Base-by-base conservation (phyloP, 2,113 vertebrate species). In the Barnardius zonarius region DNA sequence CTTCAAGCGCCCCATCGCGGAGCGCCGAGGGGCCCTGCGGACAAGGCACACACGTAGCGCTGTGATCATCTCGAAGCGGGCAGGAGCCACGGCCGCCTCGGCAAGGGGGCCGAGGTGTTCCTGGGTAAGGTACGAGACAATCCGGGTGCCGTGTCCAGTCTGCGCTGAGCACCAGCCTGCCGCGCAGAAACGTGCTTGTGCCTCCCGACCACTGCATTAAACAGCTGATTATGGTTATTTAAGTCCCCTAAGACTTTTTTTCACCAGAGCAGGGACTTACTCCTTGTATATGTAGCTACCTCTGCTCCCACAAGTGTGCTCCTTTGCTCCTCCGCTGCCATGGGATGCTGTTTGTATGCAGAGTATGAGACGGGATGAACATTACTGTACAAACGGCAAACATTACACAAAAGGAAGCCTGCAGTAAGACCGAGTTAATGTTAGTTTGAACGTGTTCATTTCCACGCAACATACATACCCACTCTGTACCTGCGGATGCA, bases 41-140 rank as follows among this genome's bases (percentile, higher is more conserved):
- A 3, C 0, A 0, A 1, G 12, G 55, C n/a, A 2, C 35, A 4
- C 16, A 0, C 2, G 4, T 6, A 35, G 23, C 27, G 7, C 1
- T 7, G 17, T 8, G 62, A 22, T 39, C 55, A 27, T 6, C 31
- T 4, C n/a, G 51, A 23, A 52, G 15, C 15, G 7, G 33, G n/a
- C 74, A 44, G 69, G 31, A 57, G 27, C 62, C 18, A n/a, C 23
- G 23, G 39, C 49, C 68, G 9, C 19, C 27, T 41, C 37, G 30
- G 30, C 16, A 13, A n/a, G 24, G 70, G 9, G 49, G 5, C 44
- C 43, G 4, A 25, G n/a, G 49, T 17, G 74, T 30, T 13, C 39
- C 14, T 39, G 57, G 7, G 25, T 20, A 30, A 24, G 19, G 43
- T 83, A 17, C 6, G 13, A 46, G 28, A 20, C 46, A 72, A 41